phyloP scores from a whole-genome alignment of 2,888 invertebrate species.

The Cinara cedri region DNA sequence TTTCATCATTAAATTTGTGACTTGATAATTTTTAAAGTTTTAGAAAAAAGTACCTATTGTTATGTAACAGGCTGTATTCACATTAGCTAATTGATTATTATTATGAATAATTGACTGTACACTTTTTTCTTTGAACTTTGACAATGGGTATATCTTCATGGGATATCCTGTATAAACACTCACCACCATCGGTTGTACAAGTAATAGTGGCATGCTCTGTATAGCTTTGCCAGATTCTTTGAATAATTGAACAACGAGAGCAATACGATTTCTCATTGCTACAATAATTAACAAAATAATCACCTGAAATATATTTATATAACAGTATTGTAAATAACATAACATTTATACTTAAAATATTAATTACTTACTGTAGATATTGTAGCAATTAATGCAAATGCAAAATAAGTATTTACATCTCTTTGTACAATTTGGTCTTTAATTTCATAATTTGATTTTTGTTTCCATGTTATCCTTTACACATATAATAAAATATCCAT shows the following conservation, averaged over 20 bases:
- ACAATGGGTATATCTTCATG: too few relatives aligned
- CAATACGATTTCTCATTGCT: conserved; percentile 70
- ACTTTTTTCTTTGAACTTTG: too few relatives aligned
- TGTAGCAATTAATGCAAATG: conserved; percentile 69
- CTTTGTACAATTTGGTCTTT: conserved; percentile 61
- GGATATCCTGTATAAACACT: too few relatives aligned
- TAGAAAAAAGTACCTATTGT: too few relatives aligned
- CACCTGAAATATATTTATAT: conserved; percentile 61
- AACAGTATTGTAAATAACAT: neutral
- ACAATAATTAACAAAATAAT: conserved; percentile 67
- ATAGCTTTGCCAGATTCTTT: conserved; percentile 73
- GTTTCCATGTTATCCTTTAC: conserved; percentile 39
- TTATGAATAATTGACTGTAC: too few relatives aligned
- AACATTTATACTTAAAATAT: neutral
- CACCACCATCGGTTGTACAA: conserved; percentile 71
- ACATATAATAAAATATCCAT: neutral
- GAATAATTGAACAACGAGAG: conserved; percentile 70
- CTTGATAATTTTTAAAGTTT: too few relatives aligned
- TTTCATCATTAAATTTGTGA: too few relatives aligned
- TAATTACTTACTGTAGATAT: conserved; percentile 66
- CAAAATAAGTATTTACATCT: conserved; percentile 64
- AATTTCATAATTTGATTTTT: conserved; percentile 58
- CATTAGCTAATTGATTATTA: too few relatives aligned
- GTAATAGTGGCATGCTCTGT: conserved; percentile 68
- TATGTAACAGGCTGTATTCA: too few relatives aligned